A percentile compares a stretch with the other conserved stretches of the same genome.
Evolutionary conservation across 2,888 invertebrate genomes (phyloP).

Genomic region (Hartigia nigra): DNA sequence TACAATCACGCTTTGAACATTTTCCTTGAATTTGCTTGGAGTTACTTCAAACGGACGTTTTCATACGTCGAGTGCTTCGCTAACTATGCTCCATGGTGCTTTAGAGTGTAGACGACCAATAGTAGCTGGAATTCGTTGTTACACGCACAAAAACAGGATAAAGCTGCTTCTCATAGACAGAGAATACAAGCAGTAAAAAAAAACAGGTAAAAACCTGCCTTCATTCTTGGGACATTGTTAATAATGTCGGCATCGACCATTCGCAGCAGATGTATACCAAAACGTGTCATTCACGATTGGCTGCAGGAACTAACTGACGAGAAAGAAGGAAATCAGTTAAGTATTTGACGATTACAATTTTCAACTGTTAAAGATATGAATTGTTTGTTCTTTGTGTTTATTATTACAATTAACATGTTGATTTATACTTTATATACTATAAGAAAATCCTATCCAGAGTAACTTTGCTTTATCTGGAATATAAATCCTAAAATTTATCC

Average conservation of each 20-base stretch:
- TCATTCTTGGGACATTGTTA: background rate
- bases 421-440: too few relatives aligned
- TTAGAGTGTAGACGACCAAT: background rate
- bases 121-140: too few relatives aligned
- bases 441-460: too few relatives aligned
- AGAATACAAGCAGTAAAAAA: background rate
- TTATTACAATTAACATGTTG: too few relatives aligned
- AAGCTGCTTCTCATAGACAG: background rate
- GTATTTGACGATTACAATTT: too few relatives aligned
- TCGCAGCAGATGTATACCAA: background rate
- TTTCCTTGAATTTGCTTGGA: background rate
- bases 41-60: background rate
- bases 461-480: too few relatives aligned
- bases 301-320: too few relatives aligned
- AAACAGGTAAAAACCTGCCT: background rate
- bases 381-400: too few relatives aligned
- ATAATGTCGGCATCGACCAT: too few relatives aligned
- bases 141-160: background rate
- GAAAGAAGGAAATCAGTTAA: too few relatives aligned
- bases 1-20: conserved; percentile 26
- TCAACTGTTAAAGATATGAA: too few relatives aligned
- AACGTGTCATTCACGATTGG: background rate
- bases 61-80: background rate
- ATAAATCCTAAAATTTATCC: too few relatives aligned
- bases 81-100: background rate